phyloP scores from a whole-genome alignment of 2,797 vertebrate species.

The Crenichthys baileyi region DNA sequence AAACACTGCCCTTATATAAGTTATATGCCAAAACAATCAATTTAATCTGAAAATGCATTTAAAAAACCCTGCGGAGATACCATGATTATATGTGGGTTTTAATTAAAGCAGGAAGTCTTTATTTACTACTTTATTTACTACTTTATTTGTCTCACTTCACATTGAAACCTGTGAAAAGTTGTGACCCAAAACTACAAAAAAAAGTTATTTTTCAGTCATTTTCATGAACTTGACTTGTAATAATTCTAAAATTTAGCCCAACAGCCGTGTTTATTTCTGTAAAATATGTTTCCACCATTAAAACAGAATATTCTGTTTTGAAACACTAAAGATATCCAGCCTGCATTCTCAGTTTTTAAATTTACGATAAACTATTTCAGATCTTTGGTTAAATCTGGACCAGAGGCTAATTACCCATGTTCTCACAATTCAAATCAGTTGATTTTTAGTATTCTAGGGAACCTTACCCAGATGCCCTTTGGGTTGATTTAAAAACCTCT shows the following conservation, averaged over 20 bases:
- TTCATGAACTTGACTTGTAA: not conserved
- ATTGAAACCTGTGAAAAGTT: not conserved
- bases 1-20: not conserved
- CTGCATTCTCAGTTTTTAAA: not conserved
- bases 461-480: too few species aligned
- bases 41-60: not conserved
- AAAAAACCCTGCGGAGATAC: not conserved
- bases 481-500: too few species aligned
- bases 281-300: too few species aligned
- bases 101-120: not conserved
- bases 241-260: not conserved
- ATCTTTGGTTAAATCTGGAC: too few species aligned
- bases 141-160: not conserved
- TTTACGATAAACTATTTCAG: too few species aligned
- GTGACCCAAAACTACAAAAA: not conserved
- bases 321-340: not conserved
- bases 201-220: not conserved
- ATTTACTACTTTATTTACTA: not conserved
- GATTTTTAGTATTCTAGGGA: too few species aligned
- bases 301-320: not conserved
- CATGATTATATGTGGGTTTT: not conserved
- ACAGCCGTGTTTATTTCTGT: too few species aligned
- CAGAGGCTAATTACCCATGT: too few species aligned
- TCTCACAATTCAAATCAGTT: too few species aligned
- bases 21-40: not conserved